A percentile compares a stretch with the other conserved stretches of the same genome.
Conservation (phyloP, 2,113 vertebrate species). For the Prochilodus magdalenae region DNA sequence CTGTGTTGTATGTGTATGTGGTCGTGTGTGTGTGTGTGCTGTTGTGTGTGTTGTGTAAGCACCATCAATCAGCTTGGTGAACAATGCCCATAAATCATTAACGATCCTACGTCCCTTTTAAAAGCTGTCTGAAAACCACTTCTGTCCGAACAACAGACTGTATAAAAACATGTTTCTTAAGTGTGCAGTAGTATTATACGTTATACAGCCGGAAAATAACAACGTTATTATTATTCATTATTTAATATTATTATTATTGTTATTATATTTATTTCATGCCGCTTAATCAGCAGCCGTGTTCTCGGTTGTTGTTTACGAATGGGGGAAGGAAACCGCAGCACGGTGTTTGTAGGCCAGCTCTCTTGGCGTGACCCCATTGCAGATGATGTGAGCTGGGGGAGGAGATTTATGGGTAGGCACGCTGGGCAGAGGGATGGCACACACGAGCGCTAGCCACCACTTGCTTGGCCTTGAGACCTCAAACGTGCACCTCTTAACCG, state of each 20-base stretch:
- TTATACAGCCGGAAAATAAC: no score
- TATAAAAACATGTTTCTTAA: not conserved
- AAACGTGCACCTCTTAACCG: conserved; percentile 13
- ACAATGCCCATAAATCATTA: not conserved
- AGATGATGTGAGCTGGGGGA: not conserved
- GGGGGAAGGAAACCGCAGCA: no score
- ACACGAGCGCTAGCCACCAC: conserved; percentile 3
- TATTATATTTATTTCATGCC: no score
- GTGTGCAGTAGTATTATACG: not conserved
- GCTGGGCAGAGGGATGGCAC: conserved; percentile 28
- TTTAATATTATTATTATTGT: not conserved
- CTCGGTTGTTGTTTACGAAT: not conserved
- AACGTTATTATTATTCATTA: no score
- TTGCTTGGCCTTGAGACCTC: not conserved
- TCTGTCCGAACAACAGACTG: not conserved
- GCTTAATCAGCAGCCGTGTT: not conserved
- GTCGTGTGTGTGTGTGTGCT: not conserved
- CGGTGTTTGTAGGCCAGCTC: conserved; percentile 1
- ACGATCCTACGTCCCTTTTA: not conserved
- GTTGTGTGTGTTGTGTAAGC: not conserved
- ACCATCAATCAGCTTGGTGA: not conserved
- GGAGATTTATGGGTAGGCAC: conserved; percentile 23
- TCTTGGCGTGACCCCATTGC: conserved; percentile 33
- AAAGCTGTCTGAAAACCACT: not conserved
- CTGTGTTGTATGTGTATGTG: no score